A percentile compares a stretch with the other conserved stretches of the same genome.
Evolutionary conservation across 2,888 invertebrate species (phyloP).

Genomic region (Drosophila neotestacea): DNA sequence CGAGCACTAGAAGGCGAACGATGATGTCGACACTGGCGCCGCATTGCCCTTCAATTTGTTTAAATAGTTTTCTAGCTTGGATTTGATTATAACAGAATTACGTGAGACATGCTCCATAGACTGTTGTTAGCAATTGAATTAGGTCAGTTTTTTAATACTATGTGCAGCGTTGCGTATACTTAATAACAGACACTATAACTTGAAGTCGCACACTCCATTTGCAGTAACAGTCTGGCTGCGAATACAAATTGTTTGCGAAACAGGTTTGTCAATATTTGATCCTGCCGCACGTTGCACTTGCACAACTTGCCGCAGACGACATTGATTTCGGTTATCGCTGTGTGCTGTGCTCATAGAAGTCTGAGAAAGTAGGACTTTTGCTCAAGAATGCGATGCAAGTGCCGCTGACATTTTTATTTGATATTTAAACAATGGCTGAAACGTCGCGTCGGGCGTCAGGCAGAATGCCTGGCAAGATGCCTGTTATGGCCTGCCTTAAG

Average conservation of each 20-base stretch:
- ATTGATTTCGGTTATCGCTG: constrained; percentile 72
- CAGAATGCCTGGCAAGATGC: constrained; percentile 29
- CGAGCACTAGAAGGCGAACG: not conserved
- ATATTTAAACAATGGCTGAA: constrained; percentile 58
- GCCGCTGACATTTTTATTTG: constrained; percentile 69
- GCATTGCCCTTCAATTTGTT: constrained; percentile 43
- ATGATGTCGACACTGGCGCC: constrained; percentile 34
- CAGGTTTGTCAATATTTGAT: constrained; percentile 57
- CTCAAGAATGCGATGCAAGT: constrained; percentile 30
- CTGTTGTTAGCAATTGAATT: constrained; percentile 5
- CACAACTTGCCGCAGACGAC: constrained; percentile 48
- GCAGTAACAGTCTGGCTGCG: constrained; percentile 15
- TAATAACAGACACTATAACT: constrained; percentile 1
- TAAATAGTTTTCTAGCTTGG: constrained; percentile 29
- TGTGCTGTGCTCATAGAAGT: not conserved
- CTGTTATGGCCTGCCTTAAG: constrained; percentile 51
- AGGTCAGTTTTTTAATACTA: constrained; percentile 7
- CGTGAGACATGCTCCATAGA: not conserved
- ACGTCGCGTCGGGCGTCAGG: not conserved
- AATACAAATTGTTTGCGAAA: constrained; percentile 23
- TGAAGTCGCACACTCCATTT: not conserved
- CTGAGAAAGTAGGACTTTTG: not conserved
- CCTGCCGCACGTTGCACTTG: constrained; percentile 41
- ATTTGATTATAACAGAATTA: constrained; percentile 32
- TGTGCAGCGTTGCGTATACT: constrained; percentile 34